A percentile compares a stretch with the other conserved stretches of the same genome.
Evolutionary conservation across 2,797 vertebrate genomes (phyloP).

Genomic region (Eurystomus glaucurus): DNA sequence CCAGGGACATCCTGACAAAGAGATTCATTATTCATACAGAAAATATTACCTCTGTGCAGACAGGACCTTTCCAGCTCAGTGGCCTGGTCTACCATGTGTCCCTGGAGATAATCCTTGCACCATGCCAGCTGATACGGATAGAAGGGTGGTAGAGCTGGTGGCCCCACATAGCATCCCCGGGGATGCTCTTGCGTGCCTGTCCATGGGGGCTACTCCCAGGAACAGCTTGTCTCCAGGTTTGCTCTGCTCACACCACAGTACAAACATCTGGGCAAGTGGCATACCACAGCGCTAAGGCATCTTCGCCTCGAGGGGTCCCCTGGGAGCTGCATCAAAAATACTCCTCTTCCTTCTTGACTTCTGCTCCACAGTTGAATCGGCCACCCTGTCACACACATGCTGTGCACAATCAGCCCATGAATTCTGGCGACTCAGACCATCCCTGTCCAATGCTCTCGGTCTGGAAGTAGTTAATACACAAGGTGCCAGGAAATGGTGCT

Average conservation of each 20-base stretch:
- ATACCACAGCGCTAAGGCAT: not conserved
- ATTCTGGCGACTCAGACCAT: not conserved
- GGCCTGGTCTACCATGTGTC: not conserved
- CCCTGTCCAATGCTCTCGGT: rapidly evolving
- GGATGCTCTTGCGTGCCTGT: not conserved
- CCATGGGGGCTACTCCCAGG: not conserved
- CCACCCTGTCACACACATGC: not conserved
- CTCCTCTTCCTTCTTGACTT: not conserved
- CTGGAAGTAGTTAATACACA: constrained; percentile 38
- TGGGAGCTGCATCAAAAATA: not conserved
- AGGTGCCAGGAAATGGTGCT: constrained; percentile 56
- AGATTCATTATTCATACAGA: not conserved
- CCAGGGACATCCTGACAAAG: not conserved
- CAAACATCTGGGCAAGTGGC: not conserved
- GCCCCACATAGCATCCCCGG: rapidly evolving
- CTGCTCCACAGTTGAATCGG: not conserved
- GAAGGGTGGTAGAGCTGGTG: not conserved
- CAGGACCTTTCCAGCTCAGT: not conserved
- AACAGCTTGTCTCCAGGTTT: constrained; percentile 54
- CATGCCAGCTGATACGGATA: not conserved
- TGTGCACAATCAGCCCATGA: not conserved
- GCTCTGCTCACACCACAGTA: not conserved
- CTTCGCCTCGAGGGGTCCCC: not conserved
- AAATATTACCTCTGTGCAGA: not conserved
- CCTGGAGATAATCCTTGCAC: not conserved